Percentiles rank a stretch among this genome's conserved stretches.
Conservation (phyloP, 64 coral and sea anemone genomes). For the Actinia equina region DNA sequence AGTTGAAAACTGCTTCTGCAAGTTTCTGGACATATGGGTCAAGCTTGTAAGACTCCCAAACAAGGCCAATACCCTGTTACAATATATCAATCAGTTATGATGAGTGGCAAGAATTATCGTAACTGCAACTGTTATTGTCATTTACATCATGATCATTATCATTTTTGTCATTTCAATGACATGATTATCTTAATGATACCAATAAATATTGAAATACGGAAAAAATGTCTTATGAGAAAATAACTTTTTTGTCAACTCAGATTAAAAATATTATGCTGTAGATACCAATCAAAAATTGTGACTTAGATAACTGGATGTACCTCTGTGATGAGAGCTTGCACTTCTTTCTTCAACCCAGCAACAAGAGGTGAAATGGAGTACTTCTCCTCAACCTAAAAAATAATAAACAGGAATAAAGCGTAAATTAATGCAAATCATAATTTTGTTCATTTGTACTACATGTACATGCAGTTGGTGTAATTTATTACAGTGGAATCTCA, state of each 20-base stretch:
- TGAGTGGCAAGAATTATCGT: neutral
- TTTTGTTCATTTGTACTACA: no score
- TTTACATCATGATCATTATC: neutral
- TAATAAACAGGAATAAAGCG: no score
- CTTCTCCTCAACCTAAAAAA: constrained; percentile 85
- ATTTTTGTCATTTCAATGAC: neutral
- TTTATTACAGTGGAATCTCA: neutral
- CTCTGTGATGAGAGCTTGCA: constrained; percentile 86
- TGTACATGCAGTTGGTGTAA: no score
- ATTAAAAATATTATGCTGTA: no score
- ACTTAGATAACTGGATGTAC: constrained; percentile 18
- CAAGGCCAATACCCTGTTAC: constrained; percentile 89
- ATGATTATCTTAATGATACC: no score
- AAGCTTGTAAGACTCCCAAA: constrained; percentile 98
- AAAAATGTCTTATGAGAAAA: no score
- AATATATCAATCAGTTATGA: neutral
- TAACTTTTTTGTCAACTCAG: neutral
- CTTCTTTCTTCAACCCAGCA: constrained; percentile 92
- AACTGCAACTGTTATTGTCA: neutral
- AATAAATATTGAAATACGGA: no score
- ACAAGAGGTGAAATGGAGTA: constrained; percentile 83
- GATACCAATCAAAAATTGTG: neutral
- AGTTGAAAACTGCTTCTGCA: constrained; percentile 95
- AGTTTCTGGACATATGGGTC: constrained; percentile 97
- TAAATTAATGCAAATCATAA: no score